Percentiles rank a stretch among this genome's conserved stretches.
Evolutionary conservation across 1,140 invertebrate genomes (phyloP).

Genomic region (Steinernema khuongi): DNA sequence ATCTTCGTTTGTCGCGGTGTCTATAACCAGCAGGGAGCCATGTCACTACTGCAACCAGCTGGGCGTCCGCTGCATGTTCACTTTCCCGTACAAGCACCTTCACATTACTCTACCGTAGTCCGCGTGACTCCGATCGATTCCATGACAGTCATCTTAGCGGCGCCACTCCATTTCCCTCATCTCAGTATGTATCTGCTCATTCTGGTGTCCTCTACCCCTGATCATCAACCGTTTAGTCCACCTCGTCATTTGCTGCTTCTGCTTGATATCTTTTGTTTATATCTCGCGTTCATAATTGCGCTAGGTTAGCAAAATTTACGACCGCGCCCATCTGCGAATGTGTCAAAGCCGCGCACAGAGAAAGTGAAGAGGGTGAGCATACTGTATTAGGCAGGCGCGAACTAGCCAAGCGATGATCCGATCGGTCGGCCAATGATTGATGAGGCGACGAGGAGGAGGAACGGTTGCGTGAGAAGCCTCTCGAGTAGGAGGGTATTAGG

Average conservation of each 20-base stretch:
- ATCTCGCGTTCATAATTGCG: slow-evolving; percentile 7
- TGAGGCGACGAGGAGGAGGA: neutral
- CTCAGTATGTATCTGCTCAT: neutral
- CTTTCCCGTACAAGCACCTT: neutral
- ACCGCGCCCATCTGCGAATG: slow-evolving; percentile 9
- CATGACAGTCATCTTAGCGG: too few species aligned
- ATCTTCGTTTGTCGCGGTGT: neutral
- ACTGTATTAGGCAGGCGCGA: slow-evolving; percentile 16
- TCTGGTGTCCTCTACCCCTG: neutral
- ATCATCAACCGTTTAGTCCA: slow-evolving; percentile 11
- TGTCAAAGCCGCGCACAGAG: slow-evolving; percentile 12
- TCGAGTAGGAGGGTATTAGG: slow-evolving; percentile 12
- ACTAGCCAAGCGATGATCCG: slow-evolving; percentile 10
- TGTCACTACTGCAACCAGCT: neutral
- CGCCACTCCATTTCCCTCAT: too few species aligned
- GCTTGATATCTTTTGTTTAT: slow-evolving; percentile 15
- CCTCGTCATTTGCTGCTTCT: neutral
- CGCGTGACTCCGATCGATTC: neutral
- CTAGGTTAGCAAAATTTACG: slow-evolving; percentile 15
- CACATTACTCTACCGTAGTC: slow-evolving; percentile 6
- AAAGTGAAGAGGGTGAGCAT: neutral
- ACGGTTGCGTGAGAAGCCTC: slow-evolving; percentile 13
- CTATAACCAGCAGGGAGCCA: neutral
- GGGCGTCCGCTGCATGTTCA: neutral
- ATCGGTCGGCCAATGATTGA: slow-evolving; percentile 8